phyloP scores from a whole-genome alignment of 1,140 invertebrate genomes.

The Drosophila navojoa region DNA sequence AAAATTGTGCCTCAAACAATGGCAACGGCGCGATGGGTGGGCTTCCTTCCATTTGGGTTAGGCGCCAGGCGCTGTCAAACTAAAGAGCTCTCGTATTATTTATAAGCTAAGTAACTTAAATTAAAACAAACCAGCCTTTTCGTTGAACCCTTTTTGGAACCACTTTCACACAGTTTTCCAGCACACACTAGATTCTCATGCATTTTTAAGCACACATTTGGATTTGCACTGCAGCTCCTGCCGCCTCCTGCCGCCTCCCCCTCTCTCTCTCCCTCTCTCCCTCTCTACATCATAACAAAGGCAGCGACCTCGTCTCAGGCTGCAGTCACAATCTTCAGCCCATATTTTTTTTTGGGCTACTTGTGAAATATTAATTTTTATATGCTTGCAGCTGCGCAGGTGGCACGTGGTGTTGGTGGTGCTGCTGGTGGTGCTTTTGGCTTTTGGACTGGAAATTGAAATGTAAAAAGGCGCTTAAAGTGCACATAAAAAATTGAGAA shows the following conservation, averaged over 20 bases:
- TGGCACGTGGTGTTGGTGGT: slow-evolving; percentile 18
- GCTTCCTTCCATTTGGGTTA: slow-evolving; percentile 5
- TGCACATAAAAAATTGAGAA: slow-evolving; percentile 77
- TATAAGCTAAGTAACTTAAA: slow-evolving; percentile 68
- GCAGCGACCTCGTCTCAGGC: slow-evolving; percentile 25
- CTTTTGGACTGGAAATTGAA: slow-evolving; percentile 65
- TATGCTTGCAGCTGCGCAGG: slow-evolving; percentile 63
- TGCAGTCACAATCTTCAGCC: slow-evolving; percentile 29
- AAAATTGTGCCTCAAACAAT: slow-evolving; percentile 49
- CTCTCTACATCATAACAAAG: slow-evolving; percentile 51
- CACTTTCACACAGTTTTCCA: slow-evolving; percentile 69
- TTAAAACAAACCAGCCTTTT: slow-evolving; percentile 59
- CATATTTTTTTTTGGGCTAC: slow-evolving; percentile 41
- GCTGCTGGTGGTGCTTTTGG: slow-evolving; percentile 7
- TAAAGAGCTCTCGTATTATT: slow-evolving; percentile 34
- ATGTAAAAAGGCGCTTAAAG: slow-evolving; percentile 79
- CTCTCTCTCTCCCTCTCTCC: not conserved
- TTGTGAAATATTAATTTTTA: slow-evolving; percentile 80
- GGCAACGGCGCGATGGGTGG: slow-evolving; percentile 44
- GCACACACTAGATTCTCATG: slow-evolving; percentile 59
- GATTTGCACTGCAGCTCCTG: slow-evolving; percentile 40
- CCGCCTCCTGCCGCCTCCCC: slow-evolving; percentile 5
- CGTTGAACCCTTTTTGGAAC: slow-evolving; percentile 22
- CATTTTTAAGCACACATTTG: slow-evolving; percentile 71
- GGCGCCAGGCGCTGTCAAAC: slow-evolving; percentile 54